Evolutionary conservation across 2,888 invertebrate genomes (phyloP).

Genomic region (Cephus spinipes): DNA sequence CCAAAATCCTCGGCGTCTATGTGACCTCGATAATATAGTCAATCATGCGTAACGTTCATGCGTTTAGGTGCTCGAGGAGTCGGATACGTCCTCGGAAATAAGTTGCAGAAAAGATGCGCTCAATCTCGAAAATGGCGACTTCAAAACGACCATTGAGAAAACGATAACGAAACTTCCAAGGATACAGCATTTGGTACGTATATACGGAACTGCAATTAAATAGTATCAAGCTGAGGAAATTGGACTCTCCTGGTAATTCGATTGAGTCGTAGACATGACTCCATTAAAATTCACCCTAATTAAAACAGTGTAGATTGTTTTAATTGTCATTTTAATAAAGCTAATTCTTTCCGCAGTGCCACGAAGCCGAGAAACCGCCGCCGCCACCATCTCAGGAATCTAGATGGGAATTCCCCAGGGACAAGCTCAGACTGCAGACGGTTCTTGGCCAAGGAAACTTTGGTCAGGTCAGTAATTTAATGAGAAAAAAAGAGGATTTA

Average conservation of each 20-base stretch:
- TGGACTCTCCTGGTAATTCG: not conserved
- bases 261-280: not conserved
- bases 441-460: conserved; percentile 88
- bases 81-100: conserved; percentile 69
- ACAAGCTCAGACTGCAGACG: conserved; percentile 81
- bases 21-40: not conserved
- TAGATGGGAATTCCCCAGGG: conserved; percentile 83
- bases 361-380: conserved; percentile 71
- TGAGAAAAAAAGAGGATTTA: not conserved
- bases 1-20: too few relatives aligned
- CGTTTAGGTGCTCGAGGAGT: conserved; percentile 68
- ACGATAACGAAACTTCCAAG: conserved; percentile 64
- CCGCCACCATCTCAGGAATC: conserved; percentile 71
- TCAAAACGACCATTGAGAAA: conserved; percentile 63
- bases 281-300: not conserved
- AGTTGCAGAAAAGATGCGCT: conserved; percentile 65
- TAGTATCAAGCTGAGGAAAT: not conserved
- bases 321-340: not conserved
- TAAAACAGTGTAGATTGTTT: not conserved
- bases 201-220: not conserved
- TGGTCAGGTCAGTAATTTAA: conserved; percentile 73
- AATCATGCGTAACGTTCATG: not conserved
- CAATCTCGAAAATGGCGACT: conserved; percentile 63
- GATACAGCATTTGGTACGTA: conserved; percentile 63
- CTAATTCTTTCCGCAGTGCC: conserved; percentile 47